A percentile compares a stretch with the other conserved stretches of the same genome.
Conservation (phyloP, 2,113 vertebrate species). For the Canis aureus region DNA sequence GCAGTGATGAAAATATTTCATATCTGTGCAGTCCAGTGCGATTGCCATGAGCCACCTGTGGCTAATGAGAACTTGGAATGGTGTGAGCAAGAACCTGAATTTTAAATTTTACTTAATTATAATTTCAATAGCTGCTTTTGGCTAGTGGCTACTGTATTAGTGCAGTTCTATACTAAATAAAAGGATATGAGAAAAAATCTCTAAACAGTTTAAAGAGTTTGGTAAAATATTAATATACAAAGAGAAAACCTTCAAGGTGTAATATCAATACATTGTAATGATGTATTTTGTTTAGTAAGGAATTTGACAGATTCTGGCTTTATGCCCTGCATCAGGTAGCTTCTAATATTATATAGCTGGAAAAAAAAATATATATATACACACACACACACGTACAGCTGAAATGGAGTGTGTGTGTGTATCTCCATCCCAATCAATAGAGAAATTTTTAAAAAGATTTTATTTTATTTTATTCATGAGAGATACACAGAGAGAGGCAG, state of each 20-base stretch:
- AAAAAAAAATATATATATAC: not conserved
- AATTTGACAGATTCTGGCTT: slow-evolving; percentile 33
- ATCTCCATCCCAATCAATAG: not conserved
- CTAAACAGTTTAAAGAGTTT: not conserved
- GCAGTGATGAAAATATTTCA: not conserved
- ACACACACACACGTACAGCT: not conserved
- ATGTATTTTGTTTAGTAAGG: not conserved
- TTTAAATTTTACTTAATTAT: slow-evolving; percentile 21
- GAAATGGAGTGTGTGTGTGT: not conserved
- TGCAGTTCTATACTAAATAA: slow-evolving; percentile 45
- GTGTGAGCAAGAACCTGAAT: slow-evolving; percentile 13
- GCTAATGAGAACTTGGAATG: not conserved
- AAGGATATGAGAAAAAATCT: not conserved
- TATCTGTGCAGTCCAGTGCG: not conserved
- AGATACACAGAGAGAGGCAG: too few species aligned
- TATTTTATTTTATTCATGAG: too few species aligned
- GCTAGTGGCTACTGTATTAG: not conserved
- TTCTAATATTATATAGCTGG: slow-evolving; percentile 14
- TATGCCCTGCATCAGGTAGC: not conserved
- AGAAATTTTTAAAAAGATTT: not conserved
- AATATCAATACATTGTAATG: not conserved
- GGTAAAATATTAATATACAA: slow-evolving; percentile 6
- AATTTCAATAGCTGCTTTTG: not conserved
- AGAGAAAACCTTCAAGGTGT: slow-evolving; percentile 11
- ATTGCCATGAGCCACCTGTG: not conserved